Conservation (phyloP, 2,888 invertebrate genomes). For the Germaria angustata region DNA sequence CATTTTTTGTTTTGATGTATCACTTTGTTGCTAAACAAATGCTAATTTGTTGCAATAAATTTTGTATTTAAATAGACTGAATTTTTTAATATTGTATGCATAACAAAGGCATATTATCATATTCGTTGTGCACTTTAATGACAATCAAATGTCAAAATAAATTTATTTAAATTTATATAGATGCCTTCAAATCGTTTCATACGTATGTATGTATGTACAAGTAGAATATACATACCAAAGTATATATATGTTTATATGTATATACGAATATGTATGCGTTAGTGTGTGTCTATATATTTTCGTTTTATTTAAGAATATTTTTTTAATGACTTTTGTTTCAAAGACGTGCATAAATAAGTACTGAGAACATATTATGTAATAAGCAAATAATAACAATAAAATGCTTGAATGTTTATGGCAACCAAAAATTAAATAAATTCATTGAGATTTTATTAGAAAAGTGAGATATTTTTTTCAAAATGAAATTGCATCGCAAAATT, state of each 20-base stretch:
- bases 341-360: constrained; percentile 2
- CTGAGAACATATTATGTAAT: constrained; percentile 32
- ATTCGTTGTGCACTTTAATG: constrained; percentile 3
- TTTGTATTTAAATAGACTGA: background rate
- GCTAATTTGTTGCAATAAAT: background rate
- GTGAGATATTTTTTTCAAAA: background rate
- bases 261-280: too few relatives aligned
- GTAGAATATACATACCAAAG: too few relatives aligned
- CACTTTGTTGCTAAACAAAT: constrained; percentile 3
- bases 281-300: too few relatives aligned
- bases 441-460: background rate
- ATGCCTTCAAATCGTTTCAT: background rate
- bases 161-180: background rate
- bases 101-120: constrained; percentile 5
- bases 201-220: background rate
- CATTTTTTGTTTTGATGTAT: background rate
- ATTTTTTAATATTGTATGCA: background rate
- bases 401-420: constrained; percentile 28
- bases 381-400: constrained; percentile 28
- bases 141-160: constrained; percentile 25
- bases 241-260: too few relatives aligned
- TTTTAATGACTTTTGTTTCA: background rate
- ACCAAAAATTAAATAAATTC: background rate
- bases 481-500: too few relatives aligned
- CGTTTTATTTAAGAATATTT: background rate